A percentile compares a stretch with the other conserved stretches of the same genome.
These are phyloP conservation scores for Dendrolimus kikuchii DNA, from an alignment of 1,140 invertebrate species.

Conservation along the genomic window DNA sequence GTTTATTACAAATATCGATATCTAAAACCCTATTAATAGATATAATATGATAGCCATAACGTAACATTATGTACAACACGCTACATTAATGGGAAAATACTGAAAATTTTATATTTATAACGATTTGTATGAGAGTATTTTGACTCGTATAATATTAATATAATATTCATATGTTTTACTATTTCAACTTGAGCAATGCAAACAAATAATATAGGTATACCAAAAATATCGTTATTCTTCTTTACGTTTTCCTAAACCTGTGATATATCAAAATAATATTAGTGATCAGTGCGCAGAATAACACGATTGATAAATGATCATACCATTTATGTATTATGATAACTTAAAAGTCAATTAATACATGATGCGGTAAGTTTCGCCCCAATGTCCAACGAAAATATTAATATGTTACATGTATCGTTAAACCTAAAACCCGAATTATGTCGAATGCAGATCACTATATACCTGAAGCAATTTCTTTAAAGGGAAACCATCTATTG, in stretches of 20 bases:
- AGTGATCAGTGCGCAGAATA: not conserved
- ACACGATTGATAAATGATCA: not conserved
- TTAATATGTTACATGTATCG: too few relatives aligned
- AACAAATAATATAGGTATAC: constrained; percentile 28
- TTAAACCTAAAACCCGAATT: too few relatives aligned
- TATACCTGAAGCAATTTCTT: too few relatives aligned
- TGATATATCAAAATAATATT: constrained; percentile 59
- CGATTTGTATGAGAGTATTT: constrained; percentile 36
- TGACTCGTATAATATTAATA: constrained; percentile 28
- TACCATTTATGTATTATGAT: too few relatives aligned
- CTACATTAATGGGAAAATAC: not conserved
- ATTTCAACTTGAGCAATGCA: constrained; percentile 58
- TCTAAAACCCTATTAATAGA: constrained; percentile 20
- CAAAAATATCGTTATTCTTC: constrained; percentile 62
- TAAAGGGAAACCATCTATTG: too few relatives aligned
- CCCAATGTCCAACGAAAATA: too few relatives aligned
- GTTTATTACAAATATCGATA: constrained; percentile 50
- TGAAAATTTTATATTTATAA: too few relatives aligned
- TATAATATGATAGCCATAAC: constrained; percentile 2
- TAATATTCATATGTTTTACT: constrained; percentile 36
- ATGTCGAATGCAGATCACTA: too few relatives aligned
- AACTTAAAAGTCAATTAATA: too few relatives aligned
- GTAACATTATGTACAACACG: not conserved
- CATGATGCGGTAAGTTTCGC: too few relatives aligned
- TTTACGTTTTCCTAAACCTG: constrained; percentile 35